A percentile compares a stretch with the other conserved stretches of the same genome.
phyloP scores from a whole-genome alignment of 2,113 vertebrate species.

The Pardalotus punctatus region DNA sequence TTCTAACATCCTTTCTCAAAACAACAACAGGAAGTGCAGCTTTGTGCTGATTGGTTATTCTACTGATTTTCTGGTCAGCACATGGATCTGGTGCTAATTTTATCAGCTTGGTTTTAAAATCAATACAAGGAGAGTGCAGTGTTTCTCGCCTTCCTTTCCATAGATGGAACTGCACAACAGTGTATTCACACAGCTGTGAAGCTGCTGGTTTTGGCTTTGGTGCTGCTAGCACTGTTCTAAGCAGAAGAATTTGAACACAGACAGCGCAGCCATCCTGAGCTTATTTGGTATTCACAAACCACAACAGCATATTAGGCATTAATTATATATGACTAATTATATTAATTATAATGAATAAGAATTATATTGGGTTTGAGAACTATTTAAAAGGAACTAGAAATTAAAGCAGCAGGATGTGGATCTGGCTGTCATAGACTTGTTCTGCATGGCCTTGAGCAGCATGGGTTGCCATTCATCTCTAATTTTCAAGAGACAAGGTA shows the following conservation, averaged over 20 bases:
- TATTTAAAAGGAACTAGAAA: conserved; percentile 12
- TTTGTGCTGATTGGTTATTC: not conserved
- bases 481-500: not conserved
- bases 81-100: not conserved
- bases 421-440: not conserved
- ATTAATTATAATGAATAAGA: conserved; percentile 24
- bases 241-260: not conserved
- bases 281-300: not conserved
- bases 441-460: not conserved
- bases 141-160: not conserved
- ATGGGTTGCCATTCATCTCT: not conserved
- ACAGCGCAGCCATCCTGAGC: not conserved
- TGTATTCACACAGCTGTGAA: not conserved
- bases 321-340: conserved; percentile 31
- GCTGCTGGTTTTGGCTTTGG: not conserved
- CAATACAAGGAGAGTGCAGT: not conserved
- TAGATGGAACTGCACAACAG: not conserved
- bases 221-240: not conserved
- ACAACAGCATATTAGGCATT: not conserved
- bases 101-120: not conserved
- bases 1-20: not conserved
- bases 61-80: not conserved
- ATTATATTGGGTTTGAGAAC: not conserved
- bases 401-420: not conserved
- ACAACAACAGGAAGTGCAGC: not conserved